phyloP scores from a whole-genome alignment of 2,797 vertebrate genomes.

The Podarcis lilfordi region DNA sequence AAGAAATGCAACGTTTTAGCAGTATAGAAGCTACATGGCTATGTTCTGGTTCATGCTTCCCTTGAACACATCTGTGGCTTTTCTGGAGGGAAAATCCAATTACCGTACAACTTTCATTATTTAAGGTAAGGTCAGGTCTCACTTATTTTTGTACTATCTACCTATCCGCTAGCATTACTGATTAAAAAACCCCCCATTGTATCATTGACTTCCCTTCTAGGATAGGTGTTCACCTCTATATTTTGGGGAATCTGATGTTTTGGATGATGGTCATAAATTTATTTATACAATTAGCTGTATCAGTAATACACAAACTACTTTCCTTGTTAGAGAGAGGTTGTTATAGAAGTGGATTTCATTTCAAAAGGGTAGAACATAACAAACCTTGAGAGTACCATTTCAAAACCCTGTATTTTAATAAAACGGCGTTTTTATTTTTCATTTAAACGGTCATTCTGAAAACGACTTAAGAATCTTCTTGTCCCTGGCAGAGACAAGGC shows the following conservation, averaged over 20 bases:
- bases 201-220: neutral
- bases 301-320: neutral
- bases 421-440: neutral
- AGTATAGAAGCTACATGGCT: neutral
- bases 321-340: neutral
- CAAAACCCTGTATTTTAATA: neutral
- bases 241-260: neutral
- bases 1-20: neutral
- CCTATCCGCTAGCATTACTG: neutral
- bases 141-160: neutral
- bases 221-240: neutral
- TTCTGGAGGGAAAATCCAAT: neutral
- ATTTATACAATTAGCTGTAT: neutral
- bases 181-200: neutral
- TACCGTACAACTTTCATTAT: neutral
- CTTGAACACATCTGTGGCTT: neutral
- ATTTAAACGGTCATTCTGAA: neutral
- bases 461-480: slow-evolving; percentile 22
- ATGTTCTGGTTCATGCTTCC: neutral
- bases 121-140: slow-evolving; percentile 10
- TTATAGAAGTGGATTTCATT: neutral
- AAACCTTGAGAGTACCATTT: neutral
- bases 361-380: neutral
- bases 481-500: neutral
- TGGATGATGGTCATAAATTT: neutral